phyloP scores from a whole-genome alignment of 2,113 vertebrate species.

The Cariama cristata region DNA sequence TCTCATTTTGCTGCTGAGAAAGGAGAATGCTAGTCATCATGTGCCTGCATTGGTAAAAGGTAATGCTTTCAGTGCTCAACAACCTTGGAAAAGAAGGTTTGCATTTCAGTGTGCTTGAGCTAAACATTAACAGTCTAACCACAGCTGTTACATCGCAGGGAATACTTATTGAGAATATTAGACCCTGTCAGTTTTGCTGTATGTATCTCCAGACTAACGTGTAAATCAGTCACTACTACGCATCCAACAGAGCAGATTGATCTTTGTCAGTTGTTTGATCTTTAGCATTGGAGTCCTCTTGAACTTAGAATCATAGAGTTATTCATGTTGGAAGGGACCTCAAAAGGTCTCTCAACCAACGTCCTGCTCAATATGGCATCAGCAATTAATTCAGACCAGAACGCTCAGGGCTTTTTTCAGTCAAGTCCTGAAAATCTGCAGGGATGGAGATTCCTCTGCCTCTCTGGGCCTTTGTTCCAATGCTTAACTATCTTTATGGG shows the following conservation, averaged over 20 bases:
- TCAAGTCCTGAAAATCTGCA: background rate
- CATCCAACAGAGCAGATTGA: background rate
- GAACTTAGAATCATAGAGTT: background rate
- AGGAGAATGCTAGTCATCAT: slow-evolving; percentile 75
- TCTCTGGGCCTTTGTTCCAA: background rate
- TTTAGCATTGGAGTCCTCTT: background rate
- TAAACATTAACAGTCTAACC: background rate
- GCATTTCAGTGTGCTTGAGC: background rate
- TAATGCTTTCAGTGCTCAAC: background rate
- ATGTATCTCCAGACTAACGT: background rate
- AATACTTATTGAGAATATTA: background rate
- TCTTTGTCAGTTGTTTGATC: background rate
- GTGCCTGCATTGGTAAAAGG: slow-evolving; percentile 71
- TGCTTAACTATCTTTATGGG: background rate
- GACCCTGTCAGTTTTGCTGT: background rate
- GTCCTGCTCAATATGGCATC: background rate
- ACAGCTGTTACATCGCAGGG: background rate
- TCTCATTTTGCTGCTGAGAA: slow-evolving; percentile 76
- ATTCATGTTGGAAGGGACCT: background rate
- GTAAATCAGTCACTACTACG: background rate
- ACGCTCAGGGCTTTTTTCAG: background rate
- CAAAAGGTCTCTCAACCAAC: background rate
- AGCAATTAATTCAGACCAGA: background rate
- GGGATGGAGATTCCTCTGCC: background rate
- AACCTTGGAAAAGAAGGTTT: background rate